Base-by-base conservation (phyloP, 2,888 invertebrate species). In the Dioctria linearis region DNA sequence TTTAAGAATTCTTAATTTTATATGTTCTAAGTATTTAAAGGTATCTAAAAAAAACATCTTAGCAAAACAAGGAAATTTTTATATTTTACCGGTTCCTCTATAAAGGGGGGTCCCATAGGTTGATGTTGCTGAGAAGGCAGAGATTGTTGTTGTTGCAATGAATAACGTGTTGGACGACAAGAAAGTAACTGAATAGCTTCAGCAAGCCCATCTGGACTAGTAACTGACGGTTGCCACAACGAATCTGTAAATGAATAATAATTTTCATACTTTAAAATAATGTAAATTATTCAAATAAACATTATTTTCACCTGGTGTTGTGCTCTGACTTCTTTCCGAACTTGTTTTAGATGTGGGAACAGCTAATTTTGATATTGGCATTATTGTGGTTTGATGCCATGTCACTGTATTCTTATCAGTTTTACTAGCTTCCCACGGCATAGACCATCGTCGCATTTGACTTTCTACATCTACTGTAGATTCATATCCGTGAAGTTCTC, bases 101-200 rank as follows among this genome's bases (percentile, higher is more conserved):
- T 84, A 80, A 85, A 84, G 6, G 85, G 84, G 69, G 85, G 84
- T 3, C 85, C 85, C 78, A 85, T 83, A 11, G 85, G 83, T 42
- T 81, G 84, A 57, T 84, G 80, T 59, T 83, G 84, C 80, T 83
- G 83, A 0, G 84, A 83, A 42, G 85, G 84, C 63, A 84, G 63
- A 8, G 84, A 84, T 82, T 84, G 84, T 59, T 84, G 84, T 42
- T 84, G 85, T 78, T 84, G 84, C 49, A 84, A 54, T 11, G 83
- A 82, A 65, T 83, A 84, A 40, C 84, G 80, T 40, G 81, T 79
- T 37, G 92, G 92, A 82, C 91, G 90, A 84, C 92, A 92, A 5
- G 93, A 93, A 5, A 93, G 86, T 39, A 93, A 86, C 83, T 93
- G 92, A 83, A 93, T 93, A 3, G 93, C 93, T 87, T 93, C 93